Evolutionary conservation across 1,140 invertebrate species (phyloP).

Genomic region (Palaemon carinicauda): DNA sequence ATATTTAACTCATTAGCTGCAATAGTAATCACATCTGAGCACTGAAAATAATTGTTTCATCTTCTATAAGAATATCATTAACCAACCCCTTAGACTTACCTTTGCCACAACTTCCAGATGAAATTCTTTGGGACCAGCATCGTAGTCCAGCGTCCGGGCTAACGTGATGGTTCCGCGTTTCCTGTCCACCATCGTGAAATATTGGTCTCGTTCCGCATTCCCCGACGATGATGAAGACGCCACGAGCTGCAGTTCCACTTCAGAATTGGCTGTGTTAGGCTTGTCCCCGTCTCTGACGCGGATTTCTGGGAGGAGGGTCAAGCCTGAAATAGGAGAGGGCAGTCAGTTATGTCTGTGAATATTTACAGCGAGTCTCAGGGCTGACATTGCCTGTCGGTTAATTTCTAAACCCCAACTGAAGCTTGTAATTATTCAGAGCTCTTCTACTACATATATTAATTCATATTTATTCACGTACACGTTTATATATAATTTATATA

Average conservation of each 20-base stretch:
- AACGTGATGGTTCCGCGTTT: constrained; percentile 64
- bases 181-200: constrained; percentile 75
- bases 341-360: no score
- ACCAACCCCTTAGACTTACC: not conserved
- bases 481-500: no score
- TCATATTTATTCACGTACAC: no score
- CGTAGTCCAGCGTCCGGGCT: constrained; percentile 9
- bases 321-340: constrained; percentile 66
- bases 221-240: constrained; percentile 81
- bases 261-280: constrained; percentile 88
- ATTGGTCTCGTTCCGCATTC: constrained; percentile 74
- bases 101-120: constrained; percentile 20
- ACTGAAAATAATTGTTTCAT: no score
- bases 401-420: no score
- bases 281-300: constrained; percentile 82
- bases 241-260: constrained; percentile 84
- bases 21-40: no score
- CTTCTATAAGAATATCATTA: no score
- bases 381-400: no score
- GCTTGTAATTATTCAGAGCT: no score
- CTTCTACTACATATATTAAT: no score
- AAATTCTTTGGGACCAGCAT: constrained; percentile 12
- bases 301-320: constrained; percentile 83
- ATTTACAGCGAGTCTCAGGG: no score
- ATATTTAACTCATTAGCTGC: no score